Evolutionary conservation across 2,797 vertebrate species (phyloP).

Genomic region (Eidolon dupreanum): DNA sequence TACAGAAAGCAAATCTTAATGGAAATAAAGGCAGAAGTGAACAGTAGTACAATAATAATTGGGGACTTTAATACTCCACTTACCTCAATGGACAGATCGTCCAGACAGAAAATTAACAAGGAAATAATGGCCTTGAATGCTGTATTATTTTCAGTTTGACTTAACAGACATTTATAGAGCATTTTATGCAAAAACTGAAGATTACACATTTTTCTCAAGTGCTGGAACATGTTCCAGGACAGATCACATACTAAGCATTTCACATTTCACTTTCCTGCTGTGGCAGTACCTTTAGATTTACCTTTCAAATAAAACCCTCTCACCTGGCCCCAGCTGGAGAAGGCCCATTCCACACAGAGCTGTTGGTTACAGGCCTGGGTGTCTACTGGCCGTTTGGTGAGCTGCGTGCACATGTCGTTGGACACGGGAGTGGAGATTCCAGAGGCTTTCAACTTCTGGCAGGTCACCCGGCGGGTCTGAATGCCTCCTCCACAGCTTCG

Average conservation of each 20-base stretch:
- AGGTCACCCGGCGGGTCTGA: conserved; percentile 91
- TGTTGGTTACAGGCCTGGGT: conserved; percentile 91
- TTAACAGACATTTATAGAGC: not conserved
- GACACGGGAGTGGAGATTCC: conserved; percentile 85
- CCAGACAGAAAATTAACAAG: not conserved
- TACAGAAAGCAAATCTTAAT: not conserved
- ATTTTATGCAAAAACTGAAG: not conserved
- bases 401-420: conserved; percentile 86
- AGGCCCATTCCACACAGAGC: conserved; percentile 91
- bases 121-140: not conserved
- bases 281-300: not conserved
- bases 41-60: not conserved
- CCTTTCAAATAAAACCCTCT: not conserved
- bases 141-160: not conserved
- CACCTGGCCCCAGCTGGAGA: conserved; percentile 89
- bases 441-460: conserved; percentile 87
- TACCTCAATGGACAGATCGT: not conserved
- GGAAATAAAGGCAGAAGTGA: not conserved
- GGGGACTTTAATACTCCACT: not conserved
- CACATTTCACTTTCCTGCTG: not conserved
- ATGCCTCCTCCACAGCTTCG: conserved; percentile 92
- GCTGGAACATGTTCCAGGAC: not conserved
- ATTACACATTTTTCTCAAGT: not conserved
- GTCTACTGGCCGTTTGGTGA: conserved; percentile 89
- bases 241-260: not conserved